phyloP scores from a whole-genome alignment of 2,797 vertebrate genomes.

The Adrianichthys oophorus region DNA sequence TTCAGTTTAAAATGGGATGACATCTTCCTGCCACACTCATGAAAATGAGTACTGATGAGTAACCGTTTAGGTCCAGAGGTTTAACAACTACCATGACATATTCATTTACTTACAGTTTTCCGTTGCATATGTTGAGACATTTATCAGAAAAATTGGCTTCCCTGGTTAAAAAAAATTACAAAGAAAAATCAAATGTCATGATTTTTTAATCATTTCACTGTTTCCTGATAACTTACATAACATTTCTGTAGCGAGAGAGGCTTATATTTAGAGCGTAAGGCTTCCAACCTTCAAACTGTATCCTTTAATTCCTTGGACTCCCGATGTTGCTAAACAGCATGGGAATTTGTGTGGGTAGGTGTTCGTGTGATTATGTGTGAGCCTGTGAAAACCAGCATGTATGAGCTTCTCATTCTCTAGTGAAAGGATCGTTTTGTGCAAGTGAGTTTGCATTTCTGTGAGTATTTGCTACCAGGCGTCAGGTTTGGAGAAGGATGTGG shows the following conservation, averaged over 20 bases:
- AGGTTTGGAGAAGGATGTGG: constrained; percentile 45
- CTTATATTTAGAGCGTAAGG: constrained; percentile 49
- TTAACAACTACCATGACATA: too few species aligned
- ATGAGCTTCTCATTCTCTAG: constrained; percentile 35
- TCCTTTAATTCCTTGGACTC: constrained; percentile 50
- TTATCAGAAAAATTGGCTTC: not conserved
- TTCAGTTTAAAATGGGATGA: too few species aligned
- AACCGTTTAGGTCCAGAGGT: too few species aligned
- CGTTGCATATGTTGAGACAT: too few species aligned
- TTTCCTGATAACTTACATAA: constrained; percentile 48
- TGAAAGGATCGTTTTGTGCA: constrained; percentile 19
- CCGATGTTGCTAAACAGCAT: constrained; percentile 49
- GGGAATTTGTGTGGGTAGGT: constrained; percentile 56
- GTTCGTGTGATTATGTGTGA: constrained; percentile 55
- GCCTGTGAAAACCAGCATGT: constrained; percentile 40
- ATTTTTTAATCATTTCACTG: not conserved
- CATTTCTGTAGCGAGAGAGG: constrained; percentile 34
- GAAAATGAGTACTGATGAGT: too few species aligned
- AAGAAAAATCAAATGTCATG: not conserved
- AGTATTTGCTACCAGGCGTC: constrained; percentile 51
- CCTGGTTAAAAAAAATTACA: not conserved
- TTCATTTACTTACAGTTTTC: too few species aligned
- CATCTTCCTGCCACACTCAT: too few species aligned
- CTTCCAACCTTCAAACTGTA: constrained; percentile 56
- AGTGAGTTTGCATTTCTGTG: constrained; percentile 15